Evolutionary conservation across 2,113 vertebrate species (phyloP).

Genomic region (Hiodon alosoides): DNA sequence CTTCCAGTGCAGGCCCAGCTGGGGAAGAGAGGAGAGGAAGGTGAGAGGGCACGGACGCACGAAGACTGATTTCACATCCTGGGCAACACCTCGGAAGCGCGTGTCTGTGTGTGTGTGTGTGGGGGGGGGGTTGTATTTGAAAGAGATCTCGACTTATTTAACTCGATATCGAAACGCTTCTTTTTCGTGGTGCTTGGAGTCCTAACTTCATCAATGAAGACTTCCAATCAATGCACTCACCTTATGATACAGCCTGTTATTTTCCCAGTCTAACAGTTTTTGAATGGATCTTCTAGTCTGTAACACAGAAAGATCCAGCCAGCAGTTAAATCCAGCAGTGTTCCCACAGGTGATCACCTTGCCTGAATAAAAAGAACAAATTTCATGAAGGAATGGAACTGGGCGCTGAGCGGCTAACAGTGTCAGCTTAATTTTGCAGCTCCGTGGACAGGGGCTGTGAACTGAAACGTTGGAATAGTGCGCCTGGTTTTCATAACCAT

Average conservation of each 20-base stretch:
- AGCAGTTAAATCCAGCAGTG: not conserved
- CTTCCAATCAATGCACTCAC: slow-evolving; percentile 41
- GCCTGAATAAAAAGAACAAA: slow-evolving; percentile 44
- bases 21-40: not conserved
- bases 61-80: too few relatives aligned
- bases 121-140: too few relatives aligned
- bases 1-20: slow-evolving; percentile 90
- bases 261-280: slow-evolving; percentile 80
- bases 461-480: too few relatives aligned
- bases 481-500: too few relatives aligned
- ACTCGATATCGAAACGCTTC: too few relatives aligned
- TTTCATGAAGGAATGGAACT: not conserved
- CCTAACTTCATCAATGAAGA: not conserved
- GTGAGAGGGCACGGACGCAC: not conserved
- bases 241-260: slow-evolving; percentile 80
- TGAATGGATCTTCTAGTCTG: slow-evolving; percentile 79
- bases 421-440: too few relatives aligned
- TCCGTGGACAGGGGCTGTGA: too few relatives aligned
- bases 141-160: too few relatives aligned
- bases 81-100: too few relatives aligned
- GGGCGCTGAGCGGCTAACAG: too few relatives aligned
- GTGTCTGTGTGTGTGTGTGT: too few relatives aligned
- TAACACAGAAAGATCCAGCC: slow-evolving; percentile 36
- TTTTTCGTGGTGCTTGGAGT: too few relatives aligned
- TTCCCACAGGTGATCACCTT: not conserved